Percentiles rank a stretch among this genome's conserved stretches.
Conservation (phyloP, 2,797 vertebrate species). For the Naso thynnoides region DNA sequence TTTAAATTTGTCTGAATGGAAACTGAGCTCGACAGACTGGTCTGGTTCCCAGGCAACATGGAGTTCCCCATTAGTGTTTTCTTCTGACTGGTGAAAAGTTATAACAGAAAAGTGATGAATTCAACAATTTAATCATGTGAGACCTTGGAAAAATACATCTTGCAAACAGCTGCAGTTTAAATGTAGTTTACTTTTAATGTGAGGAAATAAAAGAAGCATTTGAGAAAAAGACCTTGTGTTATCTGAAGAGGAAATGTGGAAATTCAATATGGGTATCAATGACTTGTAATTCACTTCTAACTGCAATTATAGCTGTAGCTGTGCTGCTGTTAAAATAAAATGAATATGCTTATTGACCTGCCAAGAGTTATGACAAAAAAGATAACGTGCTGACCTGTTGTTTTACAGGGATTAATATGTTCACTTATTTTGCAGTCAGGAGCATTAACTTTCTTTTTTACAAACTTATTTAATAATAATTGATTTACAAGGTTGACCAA, state of each 20-base stretch:
- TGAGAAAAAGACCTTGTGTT: not conserved
- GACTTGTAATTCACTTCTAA: too few relatives aligned
- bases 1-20: too few relatives aligned
- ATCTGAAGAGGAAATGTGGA: not conserved
- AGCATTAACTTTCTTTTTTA: too few relatives aligned
- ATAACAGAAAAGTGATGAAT: not conserved
- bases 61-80: not conserved
- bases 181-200: not conserved
- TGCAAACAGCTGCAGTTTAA: constrained; percentile 19
- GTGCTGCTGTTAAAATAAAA: not conserved
- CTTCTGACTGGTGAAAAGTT: not conserved
- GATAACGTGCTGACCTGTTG: not conserved
- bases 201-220: not conserved
- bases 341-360: not conserved
- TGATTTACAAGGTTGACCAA: not conserved
- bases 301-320: not conserved
- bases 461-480: too few relatives aligned
- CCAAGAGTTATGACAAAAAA: not conserved
- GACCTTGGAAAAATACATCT: not conserved
- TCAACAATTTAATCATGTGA: not conserved
- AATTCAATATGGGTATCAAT: not conserved
- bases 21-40: too few relatives aligned
- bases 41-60: too few relatives aligned
- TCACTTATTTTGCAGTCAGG: too few relatives aligned
- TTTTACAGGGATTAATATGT: not conserved